Conservation (phyloP, 2,888 invertebrate species). For the Blastobasis adustella region DNA sequence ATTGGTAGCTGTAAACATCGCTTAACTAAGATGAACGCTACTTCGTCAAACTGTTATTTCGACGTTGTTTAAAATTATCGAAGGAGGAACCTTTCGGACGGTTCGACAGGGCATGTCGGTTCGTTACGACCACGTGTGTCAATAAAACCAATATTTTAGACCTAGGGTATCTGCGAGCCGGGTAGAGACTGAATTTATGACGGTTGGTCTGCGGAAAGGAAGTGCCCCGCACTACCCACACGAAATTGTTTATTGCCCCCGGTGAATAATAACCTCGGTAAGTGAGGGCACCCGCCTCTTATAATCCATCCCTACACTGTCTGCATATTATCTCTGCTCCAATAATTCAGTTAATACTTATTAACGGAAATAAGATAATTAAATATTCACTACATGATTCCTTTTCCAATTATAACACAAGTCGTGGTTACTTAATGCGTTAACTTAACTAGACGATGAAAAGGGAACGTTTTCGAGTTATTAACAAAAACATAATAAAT, state of each 20-base stretch:
- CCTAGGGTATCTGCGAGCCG: slow-evolving; percentile 27
- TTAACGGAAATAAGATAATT: too few species aligned
- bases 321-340: too few species aligned
- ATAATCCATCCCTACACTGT: too few species aligned
- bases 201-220: slow-evolving; percentile 29
- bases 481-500: too few species aligned
- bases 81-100: neutral
- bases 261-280: slow-evolving; percentile 19
- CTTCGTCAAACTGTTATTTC: neutral
- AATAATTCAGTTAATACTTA: too few species aligned
- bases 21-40: slow-evolving; percentile 1
- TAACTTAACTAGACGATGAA: too few species aligned
- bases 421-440: too few species aligned
- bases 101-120: neutral
- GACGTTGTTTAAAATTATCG: neutral
- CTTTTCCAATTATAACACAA: too few species aligned
- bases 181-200: slow-evolving; percentile 34
- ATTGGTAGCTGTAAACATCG: slow-evolving; percentile 13
- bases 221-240: slow-evolving; percentile 26
- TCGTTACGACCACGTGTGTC: slow-evolving; percentile 12
- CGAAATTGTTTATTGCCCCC: slow-evolving; percentile 37
- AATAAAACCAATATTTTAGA: slow-evolving; percentile 46
- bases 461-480: too few species aligned
- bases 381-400: too few species aligned
- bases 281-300: too few species aligned